Evolutionary conservation across 2,888 invertebrate species (phyloP).

Genomic region (Heliconius cydno): DNA sequence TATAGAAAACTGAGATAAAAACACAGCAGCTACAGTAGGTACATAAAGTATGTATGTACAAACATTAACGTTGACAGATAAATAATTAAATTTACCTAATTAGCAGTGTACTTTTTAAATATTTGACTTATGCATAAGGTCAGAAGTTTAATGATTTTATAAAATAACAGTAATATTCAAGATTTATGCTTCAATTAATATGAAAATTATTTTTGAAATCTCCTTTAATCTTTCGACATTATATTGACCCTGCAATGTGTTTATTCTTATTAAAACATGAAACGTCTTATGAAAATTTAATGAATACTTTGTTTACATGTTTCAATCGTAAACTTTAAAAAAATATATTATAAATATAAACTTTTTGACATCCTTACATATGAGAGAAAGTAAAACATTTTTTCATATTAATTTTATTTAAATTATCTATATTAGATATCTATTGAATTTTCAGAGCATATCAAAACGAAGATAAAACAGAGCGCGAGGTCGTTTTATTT

Average conservation of each 20-base stretch:
- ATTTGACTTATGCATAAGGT: conserved; percentile 23
- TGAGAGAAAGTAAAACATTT: conserved; percentile 24
- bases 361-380: conserved; percentile 30
- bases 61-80: neutral
- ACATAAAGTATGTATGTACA: neutral
- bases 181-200: conserved; percentile 14
- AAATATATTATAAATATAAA: conserved; percentile 25
- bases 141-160: conserved; percentile 22
- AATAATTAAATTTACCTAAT: neutral
- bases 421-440: conserved; percentile 19
- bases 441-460: conserved; percentile 31
- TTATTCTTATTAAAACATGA: conserved; percentile 45
- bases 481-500: conserved; percentile 53
- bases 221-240: conserved; percentile 40
- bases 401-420: neutral
- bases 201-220: conserved; percentile 33
- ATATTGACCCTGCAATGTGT: conserved; percentile 40
- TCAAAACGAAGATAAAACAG: conserved; percentile 40
- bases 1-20: neutral
- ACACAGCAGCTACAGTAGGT: neutral
- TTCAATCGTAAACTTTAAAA: conserved; percentile 35
- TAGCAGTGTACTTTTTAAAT: neutral
- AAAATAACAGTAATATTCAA: conserved; percentile 20
- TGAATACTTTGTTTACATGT: conserved; percentile 39
- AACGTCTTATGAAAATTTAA: conserved; percentile 44